These are phyloP conservation scores for Drosophila bocqueti DNA, from an alignment of 1,140 invertebrate species.

Conservation along the genomic window DNA sequence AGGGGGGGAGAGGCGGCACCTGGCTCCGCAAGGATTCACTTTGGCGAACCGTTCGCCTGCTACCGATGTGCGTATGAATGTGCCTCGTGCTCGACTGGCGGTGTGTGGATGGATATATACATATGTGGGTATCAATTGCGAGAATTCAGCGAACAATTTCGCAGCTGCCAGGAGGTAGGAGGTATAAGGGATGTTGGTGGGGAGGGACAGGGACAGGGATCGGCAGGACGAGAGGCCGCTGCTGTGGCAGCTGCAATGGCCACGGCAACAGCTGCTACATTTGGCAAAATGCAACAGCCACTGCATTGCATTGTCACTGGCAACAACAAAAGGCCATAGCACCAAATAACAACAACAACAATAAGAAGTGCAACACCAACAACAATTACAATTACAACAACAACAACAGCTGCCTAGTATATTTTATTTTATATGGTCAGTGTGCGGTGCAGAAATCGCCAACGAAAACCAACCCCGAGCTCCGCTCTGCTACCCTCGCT, in stretches of 20 bases:
- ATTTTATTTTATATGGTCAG: conserved; percentile 15
- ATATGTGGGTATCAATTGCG: conserved; percentile 14
- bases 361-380: conserved; percentile 10
- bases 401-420: conserved; percentile 23
- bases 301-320: not conserved
- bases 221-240: conserved; percentile 14
- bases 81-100: conserved; percentile 26
- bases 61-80: conserved; percentile 16
- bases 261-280: conserved; percentile 14
- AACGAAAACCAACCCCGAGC: conserved; percentile 18
- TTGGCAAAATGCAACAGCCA: conserved; percentile 14
- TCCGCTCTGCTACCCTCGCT: not conserved
- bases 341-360: conserved; percentile 4
- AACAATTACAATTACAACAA: not conserved
- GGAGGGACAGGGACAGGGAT: not conserved
- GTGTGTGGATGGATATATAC: conserved; percentile 11
- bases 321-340: conserved; percentile 15
- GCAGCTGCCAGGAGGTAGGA: conserved; percentile 5
- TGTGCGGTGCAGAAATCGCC: conserved; percentile 22
- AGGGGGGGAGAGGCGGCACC: not conserved
- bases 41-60: not conserved
- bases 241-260: conserved; percentile 16
- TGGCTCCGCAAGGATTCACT: not conserved
- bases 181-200: not conserved
- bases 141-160: conserved; percentile 16